Evolutionary conservation across 2,113 vertebrate genomes (phyloP).

Genomic region (Xenopus laevis): DNA sequence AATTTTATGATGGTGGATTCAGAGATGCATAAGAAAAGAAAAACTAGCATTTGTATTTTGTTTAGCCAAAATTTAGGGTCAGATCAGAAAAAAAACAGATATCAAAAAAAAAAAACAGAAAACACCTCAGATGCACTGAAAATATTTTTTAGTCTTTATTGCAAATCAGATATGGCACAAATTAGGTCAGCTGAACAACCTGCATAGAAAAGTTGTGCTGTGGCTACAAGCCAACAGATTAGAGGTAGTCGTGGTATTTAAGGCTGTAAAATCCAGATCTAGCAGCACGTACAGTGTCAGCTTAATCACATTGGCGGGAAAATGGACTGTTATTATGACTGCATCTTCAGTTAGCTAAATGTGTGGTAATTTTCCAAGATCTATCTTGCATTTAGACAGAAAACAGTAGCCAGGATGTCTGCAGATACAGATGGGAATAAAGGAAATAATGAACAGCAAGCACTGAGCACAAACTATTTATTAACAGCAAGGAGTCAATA

Average conservation of each 20-base stretch:
- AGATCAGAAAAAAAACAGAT: no score
- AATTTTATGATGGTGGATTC: no score
- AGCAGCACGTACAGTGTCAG: conserved; percentile 2
- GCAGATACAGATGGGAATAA: conserved; percentile 8
- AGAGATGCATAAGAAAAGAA: not conserved
- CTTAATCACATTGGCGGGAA: conserved; percentile 6
- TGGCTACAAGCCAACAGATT: conserved; percentile 5
- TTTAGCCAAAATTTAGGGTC: not conserved
- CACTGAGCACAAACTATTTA: not conserved
- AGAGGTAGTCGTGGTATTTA: conserved; percentile 16
- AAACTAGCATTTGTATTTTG: not conserved
- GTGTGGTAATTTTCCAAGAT: conserved; percentile 7
- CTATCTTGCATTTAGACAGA: conserved; percentile 9
- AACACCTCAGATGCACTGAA: no score
- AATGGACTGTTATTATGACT: not conserved
- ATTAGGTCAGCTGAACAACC: conserved; percentile 1
- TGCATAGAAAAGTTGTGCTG: not conserved
- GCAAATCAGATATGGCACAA: not conserved
- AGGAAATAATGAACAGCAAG: not conserved
- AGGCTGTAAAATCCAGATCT: conserved; percentile 10
- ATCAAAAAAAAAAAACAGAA: no score
- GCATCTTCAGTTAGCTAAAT: not conserved
- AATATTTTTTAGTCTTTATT: no score
- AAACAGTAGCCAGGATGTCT: conserved; percentile 1
- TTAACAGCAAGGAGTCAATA: conserved; percentile 5